Evolutionary conservation across 1,140 invertebrate species (phyloP).

Genomic region (Linepithema humile): DNA sequence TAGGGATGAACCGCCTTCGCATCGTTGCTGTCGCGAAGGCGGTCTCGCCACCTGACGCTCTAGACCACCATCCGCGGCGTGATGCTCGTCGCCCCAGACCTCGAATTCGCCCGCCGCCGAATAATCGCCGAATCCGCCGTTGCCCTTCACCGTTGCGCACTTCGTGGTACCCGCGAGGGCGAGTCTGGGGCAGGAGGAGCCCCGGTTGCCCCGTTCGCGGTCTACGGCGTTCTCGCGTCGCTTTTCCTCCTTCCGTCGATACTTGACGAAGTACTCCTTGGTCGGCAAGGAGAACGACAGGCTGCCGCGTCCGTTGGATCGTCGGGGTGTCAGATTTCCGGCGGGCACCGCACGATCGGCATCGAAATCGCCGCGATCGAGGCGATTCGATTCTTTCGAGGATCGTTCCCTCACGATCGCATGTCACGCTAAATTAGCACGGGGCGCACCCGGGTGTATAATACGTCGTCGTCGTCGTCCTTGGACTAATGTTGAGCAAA

Average conservation of each 20-base stretch:
- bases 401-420: slow-evolving; percentile 19
- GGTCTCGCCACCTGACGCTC: slow-evolving; percentile 76
- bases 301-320: slow-evolving; percentile 55
- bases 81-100: slow-evolving; percentile 82
- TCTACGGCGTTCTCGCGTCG: slow-evolving; percentile 16
- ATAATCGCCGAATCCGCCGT: slow-evolving; percentile 83
- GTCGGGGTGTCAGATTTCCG: slow-evolving; percentile 74
- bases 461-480: slow-evolving; percentile 2
- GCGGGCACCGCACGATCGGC: slow-evolving; percentile 20
- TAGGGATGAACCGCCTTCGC: slow-evolving; percentile 82
- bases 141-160: slow-evolving; percentile 83
- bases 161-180: slow-evolving; percentile 75
- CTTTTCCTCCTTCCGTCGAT: slow-evolving; percentile 63
- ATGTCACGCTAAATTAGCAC: background rate
- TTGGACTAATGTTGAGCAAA: background rate
- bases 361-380: slow-evolving; percentile 45
- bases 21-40: slow-evolving; percentile 81
- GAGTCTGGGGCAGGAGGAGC: slow-evolving; percentile 60
- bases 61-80: slow-evolving; percentile 81
- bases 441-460: background rate
- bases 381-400: background rate
- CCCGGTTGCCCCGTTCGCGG: slow-evolving; percentile 53
- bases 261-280: slow-evolving; percentile 65
- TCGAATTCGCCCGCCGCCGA: slow-evolving; percentile 83
- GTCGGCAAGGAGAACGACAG: slow-evolving; percentile 66